Evolutionary conservation across 2,797 vertebrate genomes (phyloP), one percentile per base, ranked within the genome.

Genomic region (Basileuterus tristriatus): DNA sequence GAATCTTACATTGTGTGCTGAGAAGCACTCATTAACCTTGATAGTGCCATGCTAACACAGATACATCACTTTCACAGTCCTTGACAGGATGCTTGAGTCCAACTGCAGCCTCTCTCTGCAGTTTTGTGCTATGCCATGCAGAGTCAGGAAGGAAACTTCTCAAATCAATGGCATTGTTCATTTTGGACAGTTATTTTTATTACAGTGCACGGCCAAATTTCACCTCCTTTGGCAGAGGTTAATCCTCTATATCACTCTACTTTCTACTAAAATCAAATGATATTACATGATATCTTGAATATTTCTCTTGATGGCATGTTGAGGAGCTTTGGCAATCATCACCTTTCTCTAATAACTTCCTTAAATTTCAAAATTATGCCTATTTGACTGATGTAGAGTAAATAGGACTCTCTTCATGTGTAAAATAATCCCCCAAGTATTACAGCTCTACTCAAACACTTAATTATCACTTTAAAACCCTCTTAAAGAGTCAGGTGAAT

Each of bases 391-490:
- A 80, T 60, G 11, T 29, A 60, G 41, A 83, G 60, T 79, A 85
- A 96, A 91, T 43, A 94, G 20, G 47, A 65, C 62, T 62, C 62
- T 93, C 76, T 87, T 39, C 4, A 4, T 22, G 23, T 60, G 21
- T 36, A 69, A 69, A 23, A 93, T 86, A 83, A 84, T 88, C 74
- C 34, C 30, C 47, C 72, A 94, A 63, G 62, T 86, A 72, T 75
- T 65, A 81, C 1, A 86, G 50, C 47, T 83, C 50, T 83, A 90
- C 91, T 96, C 44, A 83, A 93, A 91, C 75, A 64, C 64, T 97
- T 95, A 91, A 93, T 95, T 97, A 94, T 59, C n/a, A 30, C 46
- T 91, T 92, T 92, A 85, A 95, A 94, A 32, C 9, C 32, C 37
- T 95, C 89, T 91, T 88, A 36, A 95, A 62, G n/a, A 92, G 55